A percentile compares a stretch with the other conserved stretches of the same genome.
Evolutionary conservation across 2,113 vertebrate genomes (phyloP).

Genomic region (Rissa tridactyla): DNA sequence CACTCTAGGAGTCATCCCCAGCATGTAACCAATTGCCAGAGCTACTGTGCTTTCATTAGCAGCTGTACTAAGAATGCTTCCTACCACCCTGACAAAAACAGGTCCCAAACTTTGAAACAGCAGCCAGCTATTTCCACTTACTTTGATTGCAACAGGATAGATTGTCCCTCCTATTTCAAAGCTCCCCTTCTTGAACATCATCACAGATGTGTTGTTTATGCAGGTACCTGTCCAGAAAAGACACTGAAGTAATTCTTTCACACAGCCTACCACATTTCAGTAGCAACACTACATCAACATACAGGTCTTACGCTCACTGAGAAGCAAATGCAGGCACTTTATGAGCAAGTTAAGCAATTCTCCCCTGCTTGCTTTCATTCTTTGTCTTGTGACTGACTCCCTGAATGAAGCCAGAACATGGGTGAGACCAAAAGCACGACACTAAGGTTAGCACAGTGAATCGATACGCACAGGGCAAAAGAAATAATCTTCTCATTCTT

Average conservation of each 20-base stretch:
- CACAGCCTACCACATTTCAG: neutral
- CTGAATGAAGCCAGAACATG: neutral
- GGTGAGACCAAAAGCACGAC: neutral
- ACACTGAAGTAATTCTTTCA: neutral
- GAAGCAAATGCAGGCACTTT: neutral
- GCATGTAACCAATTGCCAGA: neutral
- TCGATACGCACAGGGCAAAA: neutral
- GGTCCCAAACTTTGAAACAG: neutral
- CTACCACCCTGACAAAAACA: neutral
- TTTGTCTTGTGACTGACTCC: neutral
- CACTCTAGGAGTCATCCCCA: neutral
- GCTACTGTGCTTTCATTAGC: neutral
- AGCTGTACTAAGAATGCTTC: neutral
- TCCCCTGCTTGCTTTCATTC: neutral
- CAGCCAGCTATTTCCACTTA: conserved; percentile 61
- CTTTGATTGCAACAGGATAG: conserved; percentile 95
- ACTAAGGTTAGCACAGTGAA: neutral
- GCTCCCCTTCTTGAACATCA: conserved; percentile 99
- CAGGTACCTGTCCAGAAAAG: conserved; percentile 84
- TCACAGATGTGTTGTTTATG: conserved; percentile 97
- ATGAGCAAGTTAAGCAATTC: neutral
- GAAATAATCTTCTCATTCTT: neutral
- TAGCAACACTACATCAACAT: neutral
- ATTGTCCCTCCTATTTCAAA: conserved; percentile 96
- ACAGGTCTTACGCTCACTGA: neutral